A percentile compares a stretch with the other conserved stretches of the same genome.
Conservation (phyloP, 1,140 invertebrate species). For the Hycleus phaleratus region DNA sequence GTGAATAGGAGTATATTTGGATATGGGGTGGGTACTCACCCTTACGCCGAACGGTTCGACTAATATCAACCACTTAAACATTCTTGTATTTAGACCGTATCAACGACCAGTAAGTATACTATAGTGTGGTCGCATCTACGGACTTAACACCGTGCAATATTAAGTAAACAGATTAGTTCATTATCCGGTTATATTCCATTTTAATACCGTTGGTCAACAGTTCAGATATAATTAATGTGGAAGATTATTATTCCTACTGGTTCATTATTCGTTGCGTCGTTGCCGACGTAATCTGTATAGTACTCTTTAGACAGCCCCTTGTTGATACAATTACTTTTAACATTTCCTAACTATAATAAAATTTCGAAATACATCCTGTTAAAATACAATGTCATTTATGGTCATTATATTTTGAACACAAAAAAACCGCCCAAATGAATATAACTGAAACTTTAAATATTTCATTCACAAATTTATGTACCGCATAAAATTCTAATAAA, state of each 20-base stretch:
- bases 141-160: slow-evolving; percentile 26
- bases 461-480: slow-evolving; percentile 7
- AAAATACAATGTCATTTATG: too few relatives aligned
- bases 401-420: too few relatives aligned
- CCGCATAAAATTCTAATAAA: slow-evolving; percentile 10
- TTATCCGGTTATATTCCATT: slow-evolving; percentile 28
- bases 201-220: slow-evolving; percentile 30
- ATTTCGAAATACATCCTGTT: too few relatives aligned
- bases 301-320: slow-evolving; percentile 7
- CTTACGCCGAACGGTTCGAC: too few relatives aligned
- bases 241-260: slow-evolving; percentile 22
- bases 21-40: too few relatives aligned
- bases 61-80: slow-evolving; percentile 6
- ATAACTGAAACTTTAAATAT: slow-evolving; percentile 1
- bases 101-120: too few relatives aligned
- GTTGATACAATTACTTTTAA: slow-evolving; percentile 16
- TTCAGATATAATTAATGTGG: slow-evolving; percentile 25
- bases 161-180: slow-evolving; percentile 32
- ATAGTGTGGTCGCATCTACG: slow-evolving; percentile 10
- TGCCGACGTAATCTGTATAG: slow-evolving; percentile 11
- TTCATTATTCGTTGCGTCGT: slow-evolving; percentile 19
- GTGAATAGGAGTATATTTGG: slow-evolving; percentile 1
- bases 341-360: neutral
- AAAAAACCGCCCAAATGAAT: too few relatives aligned
- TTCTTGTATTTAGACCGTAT: slow-evolving; percentile 2